Evolutionary conservation across 1,140 invertebrate genomes (phyloP), one percentile per base, ranked within the genome.

Genomic region (Caenorhabditis tropicalis): DNA sequence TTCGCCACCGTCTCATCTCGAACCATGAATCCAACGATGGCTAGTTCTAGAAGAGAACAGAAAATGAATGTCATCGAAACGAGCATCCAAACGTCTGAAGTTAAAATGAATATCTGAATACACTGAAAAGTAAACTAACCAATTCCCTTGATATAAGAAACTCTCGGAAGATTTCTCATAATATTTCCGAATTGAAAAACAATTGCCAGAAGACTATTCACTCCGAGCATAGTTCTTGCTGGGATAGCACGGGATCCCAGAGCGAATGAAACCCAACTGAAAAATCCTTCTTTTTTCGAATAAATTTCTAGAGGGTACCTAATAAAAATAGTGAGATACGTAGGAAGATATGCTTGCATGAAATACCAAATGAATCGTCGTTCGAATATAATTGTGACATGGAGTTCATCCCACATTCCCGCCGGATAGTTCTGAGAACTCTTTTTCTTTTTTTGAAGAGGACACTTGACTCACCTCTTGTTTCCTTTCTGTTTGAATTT

Each of bases 141-240:
- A 48, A 89, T 88, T 15, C 89, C 89, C 82, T 89, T 89, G 74
- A 90, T 85, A 82, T 88, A 89, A 3, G 88, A 89, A 81, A 89
- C 88, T 65, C 88, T 84, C 12, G 88, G 88, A 12, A 89, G 65
- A 81, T 89, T 89, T 39, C 87, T 85, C 90, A 90, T 90, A 65
- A 90, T 91, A 58, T 91, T 90, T 33, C 90, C 90, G 70, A 90
- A 90, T 82, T 89, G 88, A 36, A 90, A 90, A 12, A 91, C 89
- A 81, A 90, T 91, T 4, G 90, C 90, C 39, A 89, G 48, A 24
- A 89, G 82, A 46, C 81, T 86, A 56, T 91, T 90, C 6, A 91
- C 90, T 10, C 91, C 90, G 9, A 91, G 85, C 90, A 91, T 91
- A 15, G 90, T 91, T 46, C 90, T 70, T 3, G 90, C 90, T 9